A percentile compares a stretch with the other conserved stretches of the same genome.
These are phyloP conservation scores for Apoderus coryli DNA, from an alignment of 2,888 invertebrate genomes.

Conservation along the genomic window DNA sequence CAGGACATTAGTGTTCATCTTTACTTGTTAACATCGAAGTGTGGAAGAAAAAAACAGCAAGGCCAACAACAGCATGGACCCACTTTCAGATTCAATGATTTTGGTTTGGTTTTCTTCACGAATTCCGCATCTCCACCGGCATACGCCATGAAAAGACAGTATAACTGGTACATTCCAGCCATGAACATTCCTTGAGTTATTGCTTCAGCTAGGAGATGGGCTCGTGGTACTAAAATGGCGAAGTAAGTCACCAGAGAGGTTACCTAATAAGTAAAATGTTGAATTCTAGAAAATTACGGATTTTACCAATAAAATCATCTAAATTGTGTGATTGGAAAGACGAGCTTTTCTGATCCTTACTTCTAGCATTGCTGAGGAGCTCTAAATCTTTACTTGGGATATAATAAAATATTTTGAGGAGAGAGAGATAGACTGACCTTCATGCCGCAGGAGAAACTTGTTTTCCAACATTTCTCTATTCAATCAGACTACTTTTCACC, in stretches of 20 bases:
- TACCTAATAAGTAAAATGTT: conserved; percentile 43
- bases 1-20: too few relatives aligned
- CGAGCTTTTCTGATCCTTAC: too few relatives aligned
- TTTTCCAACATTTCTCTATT: too few relatives aligned
- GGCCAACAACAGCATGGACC: conserved; percentile 65
- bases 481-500: too few relatives aligned
- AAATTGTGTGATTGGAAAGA: too few relatives aligned
- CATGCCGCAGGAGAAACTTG: too few relatives aligned
- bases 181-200: conserved; percentile 53
- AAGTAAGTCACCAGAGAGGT: conserved; percentile 42
- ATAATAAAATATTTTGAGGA: too few relatives aligned
- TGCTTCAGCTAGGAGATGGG: conserved; percentile 53
- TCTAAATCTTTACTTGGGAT: too few relatives aligned
- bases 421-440: too few relatives aligned
- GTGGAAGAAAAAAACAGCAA: conserved; percentile 44
- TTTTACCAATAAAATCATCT: too few relatives aligned
- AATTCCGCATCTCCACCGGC: conserved; percentile 47
- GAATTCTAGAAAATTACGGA: too few relatives aligned
- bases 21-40: conserved; percentile 41
- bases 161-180: conserved; percentile 55
- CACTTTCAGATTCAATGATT: conserved; percentile 43
- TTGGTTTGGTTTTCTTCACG: conserved; percentile 41
- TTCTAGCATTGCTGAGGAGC: too few relatives aligned
- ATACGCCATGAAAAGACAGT: conserved; percentile 49
- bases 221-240: conserved; percentile 44